Percentiles rank a stretch among this genome's conserved stretches.
Conservation (phyloP, 2,113 vertebrate genomes). For the Rhinogobius similis region DNA sequence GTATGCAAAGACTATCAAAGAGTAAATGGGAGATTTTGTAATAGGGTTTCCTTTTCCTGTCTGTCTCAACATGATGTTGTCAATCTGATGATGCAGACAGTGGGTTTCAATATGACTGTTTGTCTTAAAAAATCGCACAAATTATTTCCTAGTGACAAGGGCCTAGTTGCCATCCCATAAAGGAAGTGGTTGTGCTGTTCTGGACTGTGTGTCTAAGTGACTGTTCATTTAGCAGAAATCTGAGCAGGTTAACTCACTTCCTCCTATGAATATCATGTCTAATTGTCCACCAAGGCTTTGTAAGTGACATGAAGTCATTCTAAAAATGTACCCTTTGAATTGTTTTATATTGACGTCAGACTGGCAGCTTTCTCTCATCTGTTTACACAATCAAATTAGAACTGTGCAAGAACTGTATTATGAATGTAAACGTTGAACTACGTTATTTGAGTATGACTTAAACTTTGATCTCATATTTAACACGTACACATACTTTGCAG, state of each 20-base stretch:
- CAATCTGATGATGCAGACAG: fast-evolving
- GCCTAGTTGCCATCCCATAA: slow-evolving; percentile 11
- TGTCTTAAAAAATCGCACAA: slow-evolving; percentile 12
- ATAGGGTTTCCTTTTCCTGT: background rate
- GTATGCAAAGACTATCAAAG: background rate
- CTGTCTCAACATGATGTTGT: background rate
- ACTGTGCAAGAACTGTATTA: slow-evolving; percentile 3
- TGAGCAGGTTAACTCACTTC: slow-evolving; percentile 70
- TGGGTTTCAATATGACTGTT: background rate
- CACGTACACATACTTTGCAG: background rate
- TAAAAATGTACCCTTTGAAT: slow-evolving; percentile 40
- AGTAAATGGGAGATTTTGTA: background rate
- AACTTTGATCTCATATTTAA: slow-evolving; percentile 21
- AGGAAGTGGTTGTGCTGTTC: slow-evolving; percentile 38
- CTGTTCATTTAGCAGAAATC: slow-evolving; percentile 59
- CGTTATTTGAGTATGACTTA: slow-evolving; percentile 20
- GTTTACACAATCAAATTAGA: background rate
- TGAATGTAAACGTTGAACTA: slow-evolving; percentile 20
- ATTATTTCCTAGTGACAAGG: slow-evolving; percentile 16
- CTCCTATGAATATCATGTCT: slow-evolving; percentile 69
- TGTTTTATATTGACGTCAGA: slow-evolving; percentile 61
- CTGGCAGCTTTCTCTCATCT: slow-evolving; percentile 18
- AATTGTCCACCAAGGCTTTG: slow-evolving; percentile 42
- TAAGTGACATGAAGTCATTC: slow-evolving; percentile 62
- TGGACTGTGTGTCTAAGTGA: slow-evolving; percentile 56